phyloP scores from a whole-genome alignment of 2,888 invertebrate species.

The Mimumesa dahlbomi region DNA sequence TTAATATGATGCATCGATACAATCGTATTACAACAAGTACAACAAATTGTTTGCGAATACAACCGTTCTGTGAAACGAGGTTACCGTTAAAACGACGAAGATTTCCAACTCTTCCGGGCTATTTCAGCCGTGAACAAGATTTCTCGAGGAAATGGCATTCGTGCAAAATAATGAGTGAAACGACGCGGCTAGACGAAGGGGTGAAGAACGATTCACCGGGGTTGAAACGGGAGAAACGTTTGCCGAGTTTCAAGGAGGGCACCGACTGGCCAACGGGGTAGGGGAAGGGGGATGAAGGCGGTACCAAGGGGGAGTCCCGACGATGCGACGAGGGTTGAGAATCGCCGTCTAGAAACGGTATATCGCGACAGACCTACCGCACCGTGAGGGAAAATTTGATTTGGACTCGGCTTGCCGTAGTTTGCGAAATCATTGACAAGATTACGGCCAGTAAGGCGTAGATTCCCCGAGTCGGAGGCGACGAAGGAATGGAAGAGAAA shows the following conservation, averaged over 20 bases:
- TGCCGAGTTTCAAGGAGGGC: conserved; percentile 14
- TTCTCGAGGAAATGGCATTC: conserved; percentile 37
- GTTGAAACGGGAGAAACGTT: conserved; percentile 5
- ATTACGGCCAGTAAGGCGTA: conserved; percentile 37
- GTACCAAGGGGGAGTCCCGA: conserved; percentile 9
- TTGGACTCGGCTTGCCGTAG: conserved; percentile 44
- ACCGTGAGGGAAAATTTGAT: conserved; percentile 54
- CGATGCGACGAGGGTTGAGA: conserved; percentile 20
- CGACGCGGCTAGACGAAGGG: neutral
- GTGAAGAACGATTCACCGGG: neutral
- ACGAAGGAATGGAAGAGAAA: conserved; percentile 5
- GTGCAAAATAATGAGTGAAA: conserved; percentile 54
- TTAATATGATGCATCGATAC: neutral
- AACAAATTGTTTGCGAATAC: conserved; percentile 11
- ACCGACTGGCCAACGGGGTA: neutral
- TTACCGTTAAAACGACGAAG: conserved; percentile 30
- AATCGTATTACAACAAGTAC: conserved; percentile 2
- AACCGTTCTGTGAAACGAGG: neutral
- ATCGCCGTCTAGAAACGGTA: conserved; percentile 20
- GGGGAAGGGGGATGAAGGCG: too few species aligned
- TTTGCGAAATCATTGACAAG: conserved; percentile 63
- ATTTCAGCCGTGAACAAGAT: conserved; percentile 47
- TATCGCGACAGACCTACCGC: conserved; percentile 18
- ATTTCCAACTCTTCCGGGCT: conserved; percentile 26
- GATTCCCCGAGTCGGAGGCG: conserved; percentile 11